Evolutionary conservation across 2,113 vertebrate species (phyloP).

Genomic region (Elaphurus davidianus): DNA sequence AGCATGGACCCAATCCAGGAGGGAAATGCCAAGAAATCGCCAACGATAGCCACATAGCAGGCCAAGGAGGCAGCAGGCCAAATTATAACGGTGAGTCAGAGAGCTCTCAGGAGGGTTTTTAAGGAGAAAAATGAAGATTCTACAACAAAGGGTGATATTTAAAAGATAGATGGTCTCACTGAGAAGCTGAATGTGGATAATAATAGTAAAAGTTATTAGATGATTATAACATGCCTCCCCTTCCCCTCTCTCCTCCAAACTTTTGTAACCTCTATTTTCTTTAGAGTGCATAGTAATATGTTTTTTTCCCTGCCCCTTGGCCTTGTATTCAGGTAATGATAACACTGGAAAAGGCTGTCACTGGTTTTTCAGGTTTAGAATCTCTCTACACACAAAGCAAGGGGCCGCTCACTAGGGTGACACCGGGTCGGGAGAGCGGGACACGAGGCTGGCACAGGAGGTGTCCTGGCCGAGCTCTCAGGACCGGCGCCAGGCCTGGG

Average conservation of each 20-base stretch:
- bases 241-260: neutral
- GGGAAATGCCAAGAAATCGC: constrained; percentile 29
- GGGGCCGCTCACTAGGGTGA: neutral
- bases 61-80: neutral
- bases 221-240: neutral
- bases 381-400: neutral
- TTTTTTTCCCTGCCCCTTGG: neutral
- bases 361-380: neutral
- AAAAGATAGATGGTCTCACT: neutral
- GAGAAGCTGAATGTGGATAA: neutral
- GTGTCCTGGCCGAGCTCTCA: neutral
- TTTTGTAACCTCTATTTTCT: neutral
- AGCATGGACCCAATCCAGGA: neutral
- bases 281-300: neutral
- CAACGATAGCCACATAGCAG: neutral
- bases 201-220: neutral
- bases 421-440: neutral
- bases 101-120: neutral
- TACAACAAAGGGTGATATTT: neutral
- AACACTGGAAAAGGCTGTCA: neutral
- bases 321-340: neutral
- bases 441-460: neutral
- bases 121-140: neutral
- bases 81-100: neutral
- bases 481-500: neutral